A percentile compares a stretch with the other conserved stretches of the same genome.
Evolutionary conservation across 2,113 vertebrate species (phyloP).

Genomic region (Cranoglanis bouderius): DNA sequence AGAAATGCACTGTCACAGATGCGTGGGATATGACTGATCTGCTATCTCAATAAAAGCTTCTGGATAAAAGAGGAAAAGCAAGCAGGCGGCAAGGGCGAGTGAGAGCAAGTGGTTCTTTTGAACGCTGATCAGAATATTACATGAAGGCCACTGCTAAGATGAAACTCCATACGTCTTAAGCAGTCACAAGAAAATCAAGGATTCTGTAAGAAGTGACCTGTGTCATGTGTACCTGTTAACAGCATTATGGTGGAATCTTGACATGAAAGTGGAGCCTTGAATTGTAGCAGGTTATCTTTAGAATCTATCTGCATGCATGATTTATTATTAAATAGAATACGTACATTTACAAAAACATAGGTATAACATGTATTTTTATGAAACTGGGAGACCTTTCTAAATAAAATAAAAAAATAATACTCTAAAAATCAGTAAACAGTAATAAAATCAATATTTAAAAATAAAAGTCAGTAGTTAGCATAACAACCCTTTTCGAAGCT

Average conservation of each 20-base stretch:
- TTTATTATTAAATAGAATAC: background rate
- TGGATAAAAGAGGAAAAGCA: conserved; percentile 44
- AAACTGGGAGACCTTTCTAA: background rate
- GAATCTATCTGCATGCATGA: background rate
- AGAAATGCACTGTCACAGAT: conserved; percentile 30
- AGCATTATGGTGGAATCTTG: background rate
- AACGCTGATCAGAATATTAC: conserved; percentile 34
- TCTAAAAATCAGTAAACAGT: background rate
- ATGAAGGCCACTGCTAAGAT: conserved; percentile 31
- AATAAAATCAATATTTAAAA: background rate
- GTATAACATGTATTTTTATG: background rate
- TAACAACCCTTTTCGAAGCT: background rate
- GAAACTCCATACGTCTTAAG: conserved; percentile 9
- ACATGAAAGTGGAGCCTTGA: background rate
- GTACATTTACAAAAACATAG: background rate
- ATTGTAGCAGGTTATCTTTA: background rate
- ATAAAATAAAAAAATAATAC: background rate
- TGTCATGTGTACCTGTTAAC: background rate
- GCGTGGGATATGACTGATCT: conserved; percentile 37
- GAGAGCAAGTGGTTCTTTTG: conserved; percentile 40
- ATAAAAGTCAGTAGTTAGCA: background rate
- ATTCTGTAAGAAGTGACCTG: background rate
- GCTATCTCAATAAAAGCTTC: conserved; percentile 54
- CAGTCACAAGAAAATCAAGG: background rate
- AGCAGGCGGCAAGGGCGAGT: conserved; percentile 15